These are phyloP conservation scores for Tichodroma muraria DNA, from an alignment of 2,113 vertebrate genomes.

Conservation along the genomic window DNA sequence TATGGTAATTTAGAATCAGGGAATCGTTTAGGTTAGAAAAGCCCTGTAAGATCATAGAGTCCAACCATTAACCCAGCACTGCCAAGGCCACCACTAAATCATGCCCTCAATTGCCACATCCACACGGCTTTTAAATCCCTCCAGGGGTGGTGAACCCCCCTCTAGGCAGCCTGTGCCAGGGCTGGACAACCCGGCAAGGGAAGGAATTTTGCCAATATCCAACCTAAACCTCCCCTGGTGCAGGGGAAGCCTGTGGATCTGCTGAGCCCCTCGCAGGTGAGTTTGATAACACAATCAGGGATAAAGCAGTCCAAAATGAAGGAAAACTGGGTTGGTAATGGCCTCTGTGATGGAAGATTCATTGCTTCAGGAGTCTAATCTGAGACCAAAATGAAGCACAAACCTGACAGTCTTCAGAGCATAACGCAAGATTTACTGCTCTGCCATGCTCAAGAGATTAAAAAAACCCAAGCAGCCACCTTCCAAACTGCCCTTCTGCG, in stretches of 20 bases:
- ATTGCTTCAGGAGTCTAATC: constrained; percentile 4
- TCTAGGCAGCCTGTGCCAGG: neutral
- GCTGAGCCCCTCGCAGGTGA: neutral
- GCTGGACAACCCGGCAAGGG: neutral
- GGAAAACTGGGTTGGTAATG: neutral
- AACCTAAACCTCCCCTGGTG: neutral
- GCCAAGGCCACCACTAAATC: neutral
- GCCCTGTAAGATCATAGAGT: neutral
- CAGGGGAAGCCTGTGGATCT: neutral
- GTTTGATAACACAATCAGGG: neutral
- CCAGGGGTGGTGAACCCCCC: neutral
- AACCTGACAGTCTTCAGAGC: neutral
- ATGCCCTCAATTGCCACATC: neutral
- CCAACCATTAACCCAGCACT: neutral
- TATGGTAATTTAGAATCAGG: constrained; percentile 10
- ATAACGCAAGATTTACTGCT: constrained; percentile 28
- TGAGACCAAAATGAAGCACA: neutral
- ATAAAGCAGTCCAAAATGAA: neutral
- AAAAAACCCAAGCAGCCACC: neutral
- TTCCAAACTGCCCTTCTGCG: neutral
- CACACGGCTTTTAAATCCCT: neutral
- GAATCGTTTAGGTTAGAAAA: neutral
- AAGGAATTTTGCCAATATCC: neutral
- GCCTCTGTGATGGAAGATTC: neutral
- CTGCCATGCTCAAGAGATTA: constrained; percentile 16